Percentiles rank a stretch among this genome's conserved stretches.
phyloP scores from a whole-genome alignment of 1,140 invertebrate species.

The Drosophila albomicans region DNA sequence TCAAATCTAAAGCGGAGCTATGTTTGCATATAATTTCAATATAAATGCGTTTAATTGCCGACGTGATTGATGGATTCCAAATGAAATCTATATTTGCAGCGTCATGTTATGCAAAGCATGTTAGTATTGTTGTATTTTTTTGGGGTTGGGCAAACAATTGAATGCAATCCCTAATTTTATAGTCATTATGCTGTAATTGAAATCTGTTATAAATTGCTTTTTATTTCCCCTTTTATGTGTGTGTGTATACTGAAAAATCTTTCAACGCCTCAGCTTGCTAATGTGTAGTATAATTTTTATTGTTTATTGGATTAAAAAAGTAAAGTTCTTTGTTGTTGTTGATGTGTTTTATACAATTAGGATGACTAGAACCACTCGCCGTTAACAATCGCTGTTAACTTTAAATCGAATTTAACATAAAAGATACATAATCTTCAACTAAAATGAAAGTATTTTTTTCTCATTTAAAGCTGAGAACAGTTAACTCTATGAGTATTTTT shows the following conservation, averaged over 20 bases:
- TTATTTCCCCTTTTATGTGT: neutral
- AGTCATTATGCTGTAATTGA: slow-evolving; percentile 38
- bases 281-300: slow-evolving; percentile 33
- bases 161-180: slow-evolving; percentile 14
- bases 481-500: slow-evolving; percentile 42
- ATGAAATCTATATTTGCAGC: slow-evolving; percentile 55
- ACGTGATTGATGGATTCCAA: slow-evolving; percentile 66
- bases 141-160: slow-evolving; percentile 41
- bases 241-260: slow-evolving; percentile 8
- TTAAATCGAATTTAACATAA: slow-evolving; percentile 60
- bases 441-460: slow-evolving; percentile 32
- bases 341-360: slow-evolving; percentile 52
- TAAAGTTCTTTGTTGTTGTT: slow-evolving; percentile 27
- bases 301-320: slow-evolving; percentile 64
- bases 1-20: slow-evolving; percentile 55
- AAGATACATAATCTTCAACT: slow-evolving; percentile 35
- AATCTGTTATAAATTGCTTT: slow-evolving; percentile 31
- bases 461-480: slow-evolving; percentile 40
- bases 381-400: slow-evolving; percentile 61
- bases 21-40: slow-evolving; percentile 76
- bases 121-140: slow-evolving; percentile 14
- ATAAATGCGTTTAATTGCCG: slow-evolving; percentile 70
- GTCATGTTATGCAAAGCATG: slow-evolving; percentile 78
- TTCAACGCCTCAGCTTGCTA: slow-evolving; percentile 14
- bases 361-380: slow-evolving; percentile 76